phyloP scores from a whole-genome alignment of 2,113 vertebrate genomes.

The Pelobates fuscus region DNA sequence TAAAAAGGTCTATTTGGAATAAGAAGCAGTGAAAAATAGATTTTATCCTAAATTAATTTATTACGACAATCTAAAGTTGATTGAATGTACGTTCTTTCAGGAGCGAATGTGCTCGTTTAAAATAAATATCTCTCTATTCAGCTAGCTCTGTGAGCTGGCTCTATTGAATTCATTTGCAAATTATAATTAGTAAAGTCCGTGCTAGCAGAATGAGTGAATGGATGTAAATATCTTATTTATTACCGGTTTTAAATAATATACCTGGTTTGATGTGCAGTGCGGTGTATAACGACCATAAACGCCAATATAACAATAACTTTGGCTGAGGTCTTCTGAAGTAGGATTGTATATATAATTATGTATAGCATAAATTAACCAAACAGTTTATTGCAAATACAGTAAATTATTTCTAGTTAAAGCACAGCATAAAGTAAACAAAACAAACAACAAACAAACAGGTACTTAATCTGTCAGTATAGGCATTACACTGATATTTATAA shows the following conservation, averaged over 20 bases:
- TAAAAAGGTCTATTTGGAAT: constrained; percentile 16
- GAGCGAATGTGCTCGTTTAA: constrained; percentile 17
- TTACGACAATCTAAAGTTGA: constrained; percentile 30
- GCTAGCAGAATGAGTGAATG: constrained; percentile 15
- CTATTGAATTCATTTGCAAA: constrained; percentile 29
- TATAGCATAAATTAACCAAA: too few relatives aligned
- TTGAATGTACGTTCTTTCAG: constrained; percentile 31
- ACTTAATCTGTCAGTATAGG: too few relatives aligned
- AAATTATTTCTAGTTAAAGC: too few relatives aligned
- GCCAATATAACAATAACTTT: too few relatives aligned
- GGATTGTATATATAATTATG: too few relatives aligned
- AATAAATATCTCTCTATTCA: constrained; percentile 32
- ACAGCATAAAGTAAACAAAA: too few relatives aligned
- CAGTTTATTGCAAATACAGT: too few relatives aligned
- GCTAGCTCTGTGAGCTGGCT: constrained; percentile 1
- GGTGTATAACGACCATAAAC: background rate
- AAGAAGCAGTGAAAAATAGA: constrained; percentile 24
- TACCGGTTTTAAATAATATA: constrained; percentile 23
- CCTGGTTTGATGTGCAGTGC: constrained; percentile 6
- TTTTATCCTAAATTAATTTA: constrained; percentile 34
- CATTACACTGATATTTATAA: too few relatives aligned
- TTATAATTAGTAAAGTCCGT: constrained; percentile 33
- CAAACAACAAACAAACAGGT: too few relatives aligned
- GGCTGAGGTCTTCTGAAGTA: too few relatives aligned
- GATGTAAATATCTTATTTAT: constrained; percentile 32